Percentiles rank a stretch among this genome's conserved stretches.
phyloP scores from a whole-genome alignment of 2,888 invertebrate species.

The Drosophila hamatofila region DNA sequence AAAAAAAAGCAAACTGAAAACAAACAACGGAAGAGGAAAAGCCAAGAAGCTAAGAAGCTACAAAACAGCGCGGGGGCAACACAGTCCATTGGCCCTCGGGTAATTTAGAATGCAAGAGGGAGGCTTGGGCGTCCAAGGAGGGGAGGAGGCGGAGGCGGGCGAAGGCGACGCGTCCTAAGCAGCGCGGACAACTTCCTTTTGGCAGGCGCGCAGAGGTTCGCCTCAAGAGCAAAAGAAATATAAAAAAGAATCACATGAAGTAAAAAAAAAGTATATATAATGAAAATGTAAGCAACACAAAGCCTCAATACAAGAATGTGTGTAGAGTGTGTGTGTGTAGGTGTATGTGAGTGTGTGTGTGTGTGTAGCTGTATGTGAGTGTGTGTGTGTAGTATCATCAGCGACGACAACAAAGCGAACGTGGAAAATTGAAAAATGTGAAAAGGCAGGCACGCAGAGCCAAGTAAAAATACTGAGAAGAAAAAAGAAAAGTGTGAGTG shows the following conservation, averaged over 20 bases:
- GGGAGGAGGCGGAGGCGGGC: too few relatives aligned
- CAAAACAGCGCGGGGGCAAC: constrained; percentile 38
- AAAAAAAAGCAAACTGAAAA: background rate
- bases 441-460: constrained; percentile 62
- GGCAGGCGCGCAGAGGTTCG: constrained; percentile 34
- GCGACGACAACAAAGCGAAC: constrained; percentile 76
- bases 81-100: constrained; percentile 65
- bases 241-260: constrained; percentile 41
- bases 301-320: constrained; percentile 41
- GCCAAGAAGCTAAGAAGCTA: constrained; percentile 44
- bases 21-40: constrained; percentile 36
- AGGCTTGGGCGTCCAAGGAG: background rate
- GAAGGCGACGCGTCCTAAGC: background rate
- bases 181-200: constrained; percentile 66
- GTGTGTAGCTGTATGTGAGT: background rate
- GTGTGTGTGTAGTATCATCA: constrained; percentile 54
- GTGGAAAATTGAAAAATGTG: constrained; percentile 79
- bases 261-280: constrained; percentile 42
- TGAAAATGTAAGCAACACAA: constrained; percentile 77
- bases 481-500: constrained; percentile 4
- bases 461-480: constrained; percentile 5
- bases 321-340: constrained; percentile 9
- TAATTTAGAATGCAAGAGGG: constrained; percentile 72
- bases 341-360: constrained; percentile 5
- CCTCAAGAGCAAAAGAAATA: constrained; percentile 35